Conservation (phyloP, 1,140 invertebrate species). For the Notospermus geniculatus region DNA sequence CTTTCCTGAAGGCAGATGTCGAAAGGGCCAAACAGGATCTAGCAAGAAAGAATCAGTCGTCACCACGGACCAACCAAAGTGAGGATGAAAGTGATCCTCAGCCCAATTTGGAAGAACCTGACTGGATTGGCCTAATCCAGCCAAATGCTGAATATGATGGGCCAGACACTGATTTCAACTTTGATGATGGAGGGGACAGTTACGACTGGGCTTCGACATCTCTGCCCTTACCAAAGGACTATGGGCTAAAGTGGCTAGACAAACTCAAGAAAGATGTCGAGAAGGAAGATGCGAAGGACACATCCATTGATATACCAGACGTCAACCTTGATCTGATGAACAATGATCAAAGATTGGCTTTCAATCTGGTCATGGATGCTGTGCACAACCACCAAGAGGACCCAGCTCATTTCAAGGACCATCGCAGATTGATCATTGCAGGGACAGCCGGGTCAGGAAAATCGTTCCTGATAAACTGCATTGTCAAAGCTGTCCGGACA, state of each 20-base stretch:
- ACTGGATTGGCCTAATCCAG: conserved; percentile 22
- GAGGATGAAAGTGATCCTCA: background rate
- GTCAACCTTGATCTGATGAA: too few species aligned
- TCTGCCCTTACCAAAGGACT: too few species aligned
- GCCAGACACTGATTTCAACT: conserved; percentile 13
- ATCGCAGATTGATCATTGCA: background rate
- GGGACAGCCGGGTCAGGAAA: conserved; percentile 4
- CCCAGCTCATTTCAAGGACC: background rate
- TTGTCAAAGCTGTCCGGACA: conserved; percentile 20
- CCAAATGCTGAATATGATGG: conserved; percentile 15
- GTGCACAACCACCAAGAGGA: too few species aligned
- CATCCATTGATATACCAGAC: too few species aligned
- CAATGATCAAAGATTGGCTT: too few species aligned
- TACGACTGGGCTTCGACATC: conserved; percentile 12
- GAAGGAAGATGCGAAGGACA: too few species aligned
- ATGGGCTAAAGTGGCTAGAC: too few species aligned
- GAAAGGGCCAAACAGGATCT: conserved; percentile 18
- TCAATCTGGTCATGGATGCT: too few species aligned
- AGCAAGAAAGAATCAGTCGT: too few species aligned
- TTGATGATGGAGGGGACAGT: conserved; percentile 22
- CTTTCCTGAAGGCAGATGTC: conserved; percentile 23
- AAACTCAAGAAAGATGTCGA: too few species aligned
- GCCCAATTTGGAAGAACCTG: conserved; percentile 16
- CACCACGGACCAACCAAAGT: background rate
- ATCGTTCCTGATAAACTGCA: conserved; percentile 17